Percentiles rank a stretch among this genome's conserved stretches.
phyloP scores from a whole-genome alignment of 2,797 vertebrate species.

The Syngnathus rostellatus region DNA sequence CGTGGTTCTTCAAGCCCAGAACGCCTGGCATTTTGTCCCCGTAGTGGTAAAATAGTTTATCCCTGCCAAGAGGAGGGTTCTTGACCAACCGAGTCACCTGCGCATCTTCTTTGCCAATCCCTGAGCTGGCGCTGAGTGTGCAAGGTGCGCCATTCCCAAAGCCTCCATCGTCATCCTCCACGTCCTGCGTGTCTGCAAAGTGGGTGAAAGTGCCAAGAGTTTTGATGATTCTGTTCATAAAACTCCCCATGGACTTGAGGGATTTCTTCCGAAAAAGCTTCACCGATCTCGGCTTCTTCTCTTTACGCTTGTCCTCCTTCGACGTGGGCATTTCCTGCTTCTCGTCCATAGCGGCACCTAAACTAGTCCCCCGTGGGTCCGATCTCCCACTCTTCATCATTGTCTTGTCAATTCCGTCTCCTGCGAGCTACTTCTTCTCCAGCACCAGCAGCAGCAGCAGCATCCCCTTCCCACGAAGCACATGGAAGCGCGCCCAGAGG shows the following conservation, averaged over 20 bases:
- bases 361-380: slow-evolving; percentile 1
- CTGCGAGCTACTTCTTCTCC: slow-evolving; percentile 38
- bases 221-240: slow-evolving; percentile 73
- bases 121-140: slow-evolving; percentile 56
- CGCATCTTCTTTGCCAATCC: slow-evolving; percentile 37
- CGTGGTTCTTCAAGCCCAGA: slow-evolving; percentile 88
- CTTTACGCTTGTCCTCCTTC: slow-evolving; percentile 52
- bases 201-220: slow-evolving; percentile 75
- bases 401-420: slow-evolving; percentile 22
- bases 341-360: slow-evolving; percentile 45
- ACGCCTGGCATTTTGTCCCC: slow-evolving; percentile 77
- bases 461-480: slow-evolving; percentile 15
- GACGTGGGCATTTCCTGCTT: slow-evolving; percentile 37
- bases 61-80: slow-evolving; percentile 36
- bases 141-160: slow-evolving; percentile 65
- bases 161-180: slow-evolving; percentile 78
- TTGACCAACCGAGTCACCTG: slow-evolving; percentile 30
- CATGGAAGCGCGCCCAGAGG: slow-evolving; percentile 34
- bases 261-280: slow-evolving; percentile 70
- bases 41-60: slow-evolving; percentile 57
- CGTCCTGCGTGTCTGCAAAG: slow-evolving; percentile 58
- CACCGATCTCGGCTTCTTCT: slow-evolving; percentile 54
- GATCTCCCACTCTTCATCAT: slow-evolving; percentile 2
- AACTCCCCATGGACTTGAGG: slow-evolving; percentile 69
- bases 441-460: slow-evolving; percentile 18